Conservation (phyloP, 2,113 vertebrate genomes). For the Ammodramus savannarum region DNA sequence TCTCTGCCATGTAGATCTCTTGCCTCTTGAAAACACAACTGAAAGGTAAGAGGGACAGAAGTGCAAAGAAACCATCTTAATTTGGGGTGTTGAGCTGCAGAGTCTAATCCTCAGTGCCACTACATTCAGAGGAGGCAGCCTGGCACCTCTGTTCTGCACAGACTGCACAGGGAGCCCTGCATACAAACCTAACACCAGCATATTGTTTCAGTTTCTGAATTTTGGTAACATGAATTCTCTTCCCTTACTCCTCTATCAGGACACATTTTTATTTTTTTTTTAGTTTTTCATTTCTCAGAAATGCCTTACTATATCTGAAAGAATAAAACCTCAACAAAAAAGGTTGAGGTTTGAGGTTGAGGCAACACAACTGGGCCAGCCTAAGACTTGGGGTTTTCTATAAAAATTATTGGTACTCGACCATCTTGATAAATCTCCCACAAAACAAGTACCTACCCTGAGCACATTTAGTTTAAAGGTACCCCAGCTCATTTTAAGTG, state of each 20-base stretch:
- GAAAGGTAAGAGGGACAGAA: not conserved
- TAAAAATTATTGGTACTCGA: not conserved
- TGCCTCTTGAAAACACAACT: not conserved
- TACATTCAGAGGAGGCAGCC: not conserved
- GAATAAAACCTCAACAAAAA: not conserved
- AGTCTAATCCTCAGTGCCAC: not conserved
- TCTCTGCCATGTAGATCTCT: accelerated
- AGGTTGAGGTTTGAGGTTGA: too few species aligned
- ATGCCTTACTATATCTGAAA: not conserved
- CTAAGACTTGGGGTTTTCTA: not conserved
- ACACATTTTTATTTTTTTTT: not conserved
- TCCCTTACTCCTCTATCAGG: not conserved
- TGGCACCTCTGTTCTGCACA: not conserved
- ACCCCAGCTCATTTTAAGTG: not conserved
- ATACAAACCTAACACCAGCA: not conserved
- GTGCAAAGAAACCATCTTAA: not conserved
- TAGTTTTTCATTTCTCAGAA: not conserved
- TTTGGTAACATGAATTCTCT: not conserved
- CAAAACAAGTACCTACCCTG: not conserved
- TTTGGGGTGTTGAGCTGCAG: not conserved
- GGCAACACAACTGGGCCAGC: not conserved
- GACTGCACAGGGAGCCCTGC: not conserved
- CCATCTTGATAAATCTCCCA: not conserved
- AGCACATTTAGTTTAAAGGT: not conserved
- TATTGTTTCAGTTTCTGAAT: not conserved